A percentile compares a stretch with the other conserved stretches of the same genome.
Evolutionary conservation across 2,113 vertebrate genomes (phyloP).

Genomic region (Sakesphorus luctuosus): DNA sequence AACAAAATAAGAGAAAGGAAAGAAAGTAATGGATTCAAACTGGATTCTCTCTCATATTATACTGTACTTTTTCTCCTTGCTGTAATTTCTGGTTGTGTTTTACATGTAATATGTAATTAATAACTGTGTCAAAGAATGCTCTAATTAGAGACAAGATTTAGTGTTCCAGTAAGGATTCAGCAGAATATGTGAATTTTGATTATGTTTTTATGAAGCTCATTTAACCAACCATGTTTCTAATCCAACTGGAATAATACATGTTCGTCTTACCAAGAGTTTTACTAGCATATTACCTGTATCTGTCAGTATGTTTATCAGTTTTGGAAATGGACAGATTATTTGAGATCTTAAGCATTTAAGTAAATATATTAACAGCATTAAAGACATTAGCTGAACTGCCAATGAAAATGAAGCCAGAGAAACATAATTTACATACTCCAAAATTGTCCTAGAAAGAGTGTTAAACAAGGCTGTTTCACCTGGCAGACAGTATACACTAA

Average conservation of each 20-base stretch:
- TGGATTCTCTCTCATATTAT: rapidly evolving
- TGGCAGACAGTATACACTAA: neutral
- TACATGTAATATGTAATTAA: neutral
- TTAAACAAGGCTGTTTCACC: neutral
- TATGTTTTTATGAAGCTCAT: neutral
- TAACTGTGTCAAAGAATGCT: neutral
- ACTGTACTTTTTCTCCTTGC: neutral
- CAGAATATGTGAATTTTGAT: neutral
- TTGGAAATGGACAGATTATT: neutral
- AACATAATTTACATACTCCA: neutral
- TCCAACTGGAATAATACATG: neutral
- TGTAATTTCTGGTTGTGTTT: neutral
- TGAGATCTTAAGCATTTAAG: neutral
- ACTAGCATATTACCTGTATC: neutral
- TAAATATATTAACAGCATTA: neutral
- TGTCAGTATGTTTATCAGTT: neutral
- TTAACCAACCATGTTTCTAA: neutral
- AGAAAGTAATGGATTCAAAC: neutral
- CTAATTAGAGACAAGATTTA: neutral
- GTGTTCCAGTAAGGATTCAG: neutral
- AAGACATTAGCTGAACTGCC: neutral
- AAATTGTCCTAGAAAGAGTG: neutral
- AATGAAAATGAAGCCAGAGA: neutral
- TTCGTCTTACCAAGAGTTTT: neutral
- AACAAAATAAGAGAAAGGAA: neutral